Percentiles rank a stretch among this genome's conserved stretches.
phyloP scores from a whole-genome alignment of 2,113 vertebrate genomes.

The Myxocyprinus asiaticus region DNA sequence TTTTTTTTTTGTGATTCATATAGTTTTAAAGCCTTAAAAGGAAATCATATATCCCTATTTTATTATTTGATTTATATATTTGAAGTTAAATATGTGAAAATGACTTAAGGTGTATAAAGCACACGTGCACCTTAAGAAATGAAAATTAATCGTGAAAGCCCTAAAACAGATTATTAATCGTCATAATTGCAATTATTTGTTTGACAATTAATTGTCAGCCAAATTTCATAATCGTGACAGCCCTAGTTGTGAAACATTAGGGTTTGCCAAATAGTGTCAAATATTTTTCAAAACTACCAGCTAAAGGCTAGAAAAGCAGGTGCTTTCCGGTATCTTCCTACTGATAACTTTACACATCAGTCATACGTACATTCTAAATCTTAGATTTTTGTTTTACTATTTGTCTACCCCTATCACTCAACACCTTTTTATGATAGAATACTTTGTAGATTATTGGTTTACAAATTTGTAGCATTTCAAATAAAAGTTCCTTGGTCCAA shows the following conservation, averaged over 20 bases:
- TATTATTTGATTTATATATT: no score
- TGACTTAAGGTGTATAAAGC: no score
- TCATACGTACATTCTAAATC: background rate
- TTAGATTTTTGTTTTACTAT: background rate
- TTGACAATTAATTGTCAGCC: no score
- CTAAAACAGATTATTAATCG: no score
- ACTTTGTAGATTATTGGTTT: background rate
- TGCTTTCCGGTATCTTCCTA: background rate
- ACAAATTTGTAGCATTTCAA: background rate
- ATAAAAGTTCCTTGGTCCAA: background rate
- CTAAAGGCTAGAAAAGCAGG: background rate
- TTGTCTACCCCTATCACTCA: background rate
- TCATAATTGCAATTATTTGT: no score
- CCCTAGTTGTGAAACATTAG: background rate
- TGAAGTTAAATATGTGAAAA: no score
- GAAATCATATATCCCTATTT: no score
- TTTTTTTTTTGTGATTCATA: no score
- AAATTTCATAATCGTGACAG: no score
- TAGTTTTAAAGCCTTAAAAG: no score
- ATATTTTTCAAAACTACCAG: background rate
- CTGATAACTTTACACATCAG: background rate
- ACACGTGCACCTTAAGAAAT: no score
- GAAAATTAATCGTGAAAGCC: no score
- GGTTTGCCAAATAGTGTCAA: background rate
- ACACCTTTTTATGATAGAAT: background rate